A percentile compares a stretch with the other conserved stretches of the same genome.
phyloP scores from a whole-genome alignment of 2,797 vertebrate species.

The Alectoris magna region DNA sequence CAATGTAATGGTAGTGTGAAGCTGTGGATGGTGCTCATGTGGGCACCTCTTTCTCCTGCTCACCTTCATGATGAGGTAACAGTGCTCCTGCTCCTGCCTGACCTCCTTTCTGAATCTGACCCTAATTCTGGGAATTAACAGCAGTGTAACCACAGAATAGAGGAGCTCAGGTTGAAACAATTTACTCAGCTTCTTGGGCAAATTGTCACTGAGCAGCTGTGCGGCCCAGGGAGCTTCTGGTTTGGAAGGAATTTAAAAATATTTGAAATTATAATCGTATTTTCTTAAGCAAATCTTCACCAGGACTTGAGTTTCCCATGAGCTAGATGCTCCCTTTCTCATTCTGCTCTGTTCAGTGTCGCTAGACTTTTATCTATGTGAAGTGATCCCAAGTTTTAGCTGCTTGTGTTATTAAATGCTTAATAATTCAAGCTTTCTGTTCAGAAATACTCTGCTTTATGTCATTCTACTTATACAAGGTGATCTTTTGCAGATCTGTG shows the following conservation, averaged over 20 bases:
- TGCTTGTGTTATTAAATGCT: not conserved
- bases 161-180: slow-evolving; percentile 22
- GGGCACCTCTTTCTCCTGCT: not conserved
- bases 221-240: not conserved
- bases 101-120: not conserved
- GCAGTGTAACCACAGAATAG: slow-evolving; percentile 48
- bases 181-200: slow-evolving; percentile 29
- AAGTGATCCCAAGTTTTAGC: not conserved
- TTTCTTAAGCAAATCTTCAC: not conserved
- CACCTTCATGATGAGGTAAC: not conserved
- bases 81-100: not conserved
- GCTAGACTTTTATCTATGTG: not conserved
- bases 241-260: slow-evolving; percentile 35
- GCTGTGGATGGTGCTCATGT: not conserved
- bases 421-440: not conserved
- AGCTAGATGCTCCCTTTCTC: not conserved
- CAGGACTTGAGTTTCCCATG: not conserved
- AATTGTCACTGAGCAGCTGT: slow-evolving; percentile 42
- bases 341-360: not conserved
- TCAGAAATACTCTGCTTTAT: not conserved
- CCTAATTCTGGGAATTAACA: not conserved
- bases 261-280: not conserved
- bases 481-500: not conserved
- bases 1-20: not conserved
- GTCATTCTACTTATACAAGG: not conserved